phyloP scores from a whole-genome alignment of 35 echinoderm and acorn worm genomes.

The Eucidaris tribuloides region DNA sequence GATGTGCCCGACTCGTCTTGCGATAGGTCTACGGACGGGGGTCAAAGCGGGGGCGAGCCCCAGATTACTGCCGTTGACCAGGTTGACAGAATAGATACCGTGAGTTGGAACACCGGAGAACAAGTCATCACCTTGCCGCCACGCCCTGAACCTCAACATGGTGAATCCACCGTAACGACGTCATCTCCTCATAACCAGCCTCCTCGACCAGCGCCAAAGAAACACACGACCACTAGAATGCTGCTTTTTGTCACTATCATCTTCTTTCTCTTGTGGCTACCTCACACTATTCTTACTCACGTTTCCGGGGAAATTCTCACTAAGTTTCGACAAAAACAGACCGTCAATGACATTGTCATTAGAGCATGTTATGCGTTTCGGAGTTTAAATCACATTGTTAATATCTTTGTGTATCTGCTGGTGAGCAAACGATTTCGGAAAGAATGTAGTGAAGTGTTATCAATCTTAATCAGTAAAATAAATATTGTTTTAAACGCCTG shows the following conservation, averaged over 20 bases:
- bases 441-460: too few relatives aligned
- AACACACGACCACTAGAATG: neutral
- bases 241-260: conserved; percentile 4
- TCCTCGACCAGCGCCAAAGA: too few relatives aligned
- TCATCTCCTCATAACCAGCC: too few relatives aligned
- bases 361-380: neutral
- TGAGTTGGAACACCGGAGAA: neutral
- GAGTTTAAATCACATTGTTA: neutral
- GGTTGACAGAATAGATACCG: neutral
- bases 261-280: neutral
- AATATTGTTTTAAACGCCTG: too few relatives aligned
- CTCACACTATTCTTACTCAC: neutral
- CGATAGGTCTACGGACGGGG: neutral
- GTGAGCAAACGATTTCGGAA: neutral
- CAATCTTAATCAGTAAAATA: too few relatives aligned
- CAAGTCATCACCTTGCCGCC: too few relatives aligned
- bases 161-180: neutral
- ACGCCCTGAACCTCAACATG: neutral
- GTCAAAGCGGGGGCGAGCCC: too few relatives aligned
- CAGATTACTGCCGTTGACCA: too few relatives aligned
- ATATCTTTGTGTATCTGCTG: neutral
- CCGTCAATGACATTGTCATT: neutral
- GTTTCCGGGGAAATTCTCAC: neutral
- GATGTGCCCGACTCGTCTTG: neutral
- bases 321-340: neutral